Evolutionary conservation across 2,113 vertebrate genomes (phyloP), one percentile per base, ranked within the genome.

Genomic region (Pelusios castaneus): DNA sequence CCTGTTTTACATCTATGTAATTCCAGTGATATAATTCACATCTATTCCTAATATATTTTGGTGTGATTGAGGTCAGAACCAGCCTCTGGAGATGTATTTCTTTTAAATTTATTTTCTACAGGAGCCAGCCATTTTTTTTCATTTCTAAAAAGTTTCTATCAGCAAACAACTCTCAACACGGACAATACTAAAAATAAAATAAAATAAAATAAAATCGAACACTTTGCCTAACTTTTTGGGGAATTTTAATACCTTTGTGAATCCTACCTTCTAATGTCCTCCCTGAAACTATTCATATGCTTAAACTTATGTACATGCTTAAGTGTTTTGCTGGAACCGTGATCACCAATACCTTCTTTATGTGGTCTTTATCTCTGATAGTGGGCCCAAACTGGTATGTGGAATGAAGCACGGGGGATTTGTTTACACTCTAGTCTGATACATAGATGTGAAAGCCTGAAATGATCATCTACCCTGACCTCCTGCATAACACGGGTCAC

Each of bases 61-160:
- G 4, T 83, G 81, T 84, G 83, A 95, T 47, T 88, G 73, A 91
- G 95, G 94, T 88, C 75, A 41, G 84, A 87, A 91, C 95, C 93
- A 91, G 38, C 10, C 25, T 38, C 52, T 76, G 34, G 60, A 92
- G 92, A 54, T 34, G n/a, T 11, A 5, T 81, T 7, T 51, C 76
- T 22, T 89, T 75, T 54, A 86, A 3, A 47, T 84, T 38, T 7
- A 13, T 2, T 51, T 93, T 67, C 75, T 84, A 31, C 54, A 91
- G 75, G 87, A 86, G 54, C 0, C 1, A 83, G 80, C 73, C 16
- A 78, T 91, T 12, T 82, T 73, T 6, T 41, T 73, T 63, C 7
- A 63, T 63, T 34, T 34, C 67, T 11, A 38, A 73, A 77, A 34
- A 47, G 63, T 52, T 10, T 31, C 54, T 88, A 81, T 63, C 31